A percentile compares a stretch with the other conserved stretches of the same genome.
Evolutionary conservation across 2,797 vertebrate species (phyloP).

Genomic region (Periparus ater): DNA sequence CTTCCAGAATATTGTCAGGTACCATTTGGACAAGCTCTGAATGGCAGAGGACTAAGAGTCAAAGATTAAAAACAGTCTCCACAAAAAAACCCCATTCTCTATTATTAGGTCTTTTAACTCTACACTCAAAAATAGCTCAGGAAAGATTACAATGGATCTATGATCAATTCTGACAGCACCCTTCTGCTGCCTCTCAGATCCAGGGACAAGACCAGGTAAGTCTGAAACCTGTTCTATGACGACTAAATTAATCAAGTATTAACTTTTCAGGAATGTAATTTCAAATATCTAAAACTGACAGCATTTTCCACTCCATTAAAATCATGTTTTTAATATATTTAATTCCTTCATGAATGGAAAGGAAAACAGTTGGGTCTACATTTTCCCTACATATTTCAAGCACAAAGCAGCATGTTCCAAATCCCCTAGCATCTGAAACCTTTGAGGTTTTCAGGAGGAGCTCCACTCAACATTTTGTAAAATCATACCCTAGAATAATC

Average conservation of each 20-base stretch:
- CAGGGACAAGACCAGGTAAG: not conserved
- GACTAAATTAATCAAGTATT: not conserved
- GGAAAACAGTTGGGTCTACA: not conserved
- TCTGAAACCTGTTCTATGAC: not conserved
- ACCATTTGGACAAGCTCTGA: not conserved
- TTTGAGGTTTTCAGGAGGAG: not conserved
- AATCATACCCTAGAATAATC: not conserved
- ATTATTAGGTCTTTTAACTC: not conserved
- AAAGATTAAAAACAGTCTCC: not conserved
- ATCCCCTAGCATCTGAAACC: not conserved
- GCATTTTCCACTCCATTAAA: not conserved
- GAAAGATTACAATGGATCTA: not conserved
- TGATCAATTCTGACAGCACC: not conserved
- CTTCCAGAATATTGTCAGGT: not conserved
- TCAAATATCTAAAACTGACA: not conserved
- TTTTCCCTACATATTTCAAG: not conserved
- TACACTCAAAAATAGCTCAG: not conserved
- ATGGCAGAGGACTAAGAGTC: not conserved
- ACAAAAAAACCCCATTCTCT: not conserved
- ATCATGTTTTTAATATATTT: not conserved
- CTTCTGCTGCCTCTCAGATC: not conserved
- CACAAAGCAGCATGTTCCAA: not conserved
- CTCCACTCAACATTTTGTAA: not conserved
- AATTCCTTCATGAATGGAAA: not conserved
- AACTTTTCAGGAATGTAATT: not conserved